phyloP scores from a whole-genome alignment of 1,140 invertebrate genomes.

The Coenobita brevimanus region DNA sequence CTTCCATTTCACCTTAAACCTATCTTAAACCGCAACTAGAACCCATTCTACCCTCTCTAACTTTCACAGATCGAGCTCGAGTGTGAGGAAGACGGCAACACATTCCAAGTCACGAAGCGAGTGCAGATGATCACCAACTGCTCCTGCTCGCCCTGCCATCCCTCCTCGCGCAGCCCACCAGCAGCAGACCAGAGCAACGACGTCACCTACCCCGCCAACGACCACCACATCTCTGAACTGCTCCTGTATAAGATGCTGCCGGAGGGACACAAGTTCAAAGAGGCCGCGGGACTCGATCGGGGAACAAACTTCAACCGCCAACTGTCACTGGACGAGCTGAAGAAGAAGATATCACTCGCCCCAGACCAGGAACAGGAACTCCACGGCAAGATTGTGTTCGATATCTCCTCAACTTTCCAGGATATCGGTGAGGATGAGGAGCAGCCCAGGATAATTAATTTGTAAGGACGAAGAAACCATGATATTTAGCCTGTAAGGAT shows the following conservation, averaged over 20 bases:
- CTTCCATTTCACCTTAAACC: too few species aligned
- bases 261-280: conserved; percentile 45
- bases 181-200: conserved; percentile 48
- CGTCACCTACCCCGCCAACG: conserved; percentile 44
- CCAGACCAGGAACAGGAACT: too few species aligned
- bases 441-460: too few species aligned
- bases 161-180: conserved; percentile 16
- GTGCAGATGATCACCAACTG: conserved; percentile 81
- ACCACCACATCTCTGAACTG: conserved; percentile 43
- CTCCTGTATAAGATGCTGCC: conserved; percentile 59
- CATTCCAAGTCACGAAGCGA: conserved; percentile 76
- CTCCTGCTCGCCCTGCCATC: conserved; percentile 78
- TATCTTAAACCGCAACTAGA: not conserved
- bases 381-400: too few species aligned
- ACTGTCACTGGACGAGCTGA: too few species aligned
- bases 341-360: too few species aligned
- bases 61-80: conserved; percentile 77
- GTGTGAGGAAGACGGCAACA: conserved; percentile 76
- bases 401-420: too few species aligned
- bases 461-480: too few species aligned
- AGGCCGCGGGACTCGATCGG: not conserved
- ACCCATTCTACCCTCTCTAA: not conserved
- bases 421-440: too few species aligned
- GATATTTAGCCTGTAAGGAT: too few species aligned
- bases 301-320: too few species aligned